Conservation (phyloP, 2,113 vertebrate genomes). For the Sorex araneus region DNA sequence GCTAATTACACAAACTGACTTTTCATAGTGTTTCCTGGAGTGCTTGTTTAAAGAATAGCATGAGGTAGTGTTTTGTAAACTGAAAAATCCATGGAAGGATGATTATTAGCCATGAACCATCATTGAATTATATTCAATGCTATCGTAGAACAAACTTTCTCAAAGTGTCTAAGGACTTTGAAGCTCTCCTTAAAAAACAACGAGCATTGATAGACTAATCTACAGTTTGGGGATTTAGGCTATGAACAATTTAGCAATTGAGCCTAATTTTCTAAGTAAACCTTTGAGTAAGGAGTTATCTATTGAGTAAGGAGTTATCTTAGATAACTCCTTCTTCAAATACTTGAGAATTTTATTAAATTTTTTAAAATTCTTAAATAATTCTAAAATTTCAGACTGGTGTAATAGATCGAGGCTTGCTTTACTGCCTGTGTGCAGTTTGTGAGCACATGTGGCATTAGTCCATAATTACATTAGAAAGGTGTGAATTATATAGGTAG, state of each 20-base stretch:
- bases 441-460: conserved; percentile 46
- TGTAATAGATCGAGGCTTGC: background rate
- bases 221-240: background rate
- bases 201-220: too few relatives aligned
- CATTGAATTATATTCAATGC: background rate
- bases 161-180: background rate
- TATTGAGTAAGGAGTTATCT: background rate
- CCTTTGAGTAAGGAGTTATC: background rate
- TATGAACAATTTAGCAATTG: background rate
- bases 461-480: conserved; percentile 19
- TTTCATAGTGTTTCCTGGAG: background rate
- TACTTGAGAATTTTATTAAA: too few relatives aligned
- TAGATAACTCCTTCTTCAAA: too few relatives aligned
- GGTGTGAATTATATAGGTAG: background rate
- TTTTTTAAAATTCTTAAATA: too few relatives aligned
- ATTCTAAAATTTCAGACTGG: background rate
- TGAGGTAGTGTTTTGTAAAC: background rate
- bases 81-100: background rate
- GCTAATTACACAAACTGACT: background rate
- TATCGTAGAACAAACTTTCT: background rate
- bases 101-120: too few relatives aligned
- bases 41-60: background rate
- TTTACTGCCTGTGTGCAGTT: background rate
- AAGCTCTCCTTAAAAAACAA: background rate
- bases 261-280: background rate